Evolutionary conservation across 2,888 invertebrate species (phyloP).

Genomic region (Leptinotarsa haldemani): DNA sequence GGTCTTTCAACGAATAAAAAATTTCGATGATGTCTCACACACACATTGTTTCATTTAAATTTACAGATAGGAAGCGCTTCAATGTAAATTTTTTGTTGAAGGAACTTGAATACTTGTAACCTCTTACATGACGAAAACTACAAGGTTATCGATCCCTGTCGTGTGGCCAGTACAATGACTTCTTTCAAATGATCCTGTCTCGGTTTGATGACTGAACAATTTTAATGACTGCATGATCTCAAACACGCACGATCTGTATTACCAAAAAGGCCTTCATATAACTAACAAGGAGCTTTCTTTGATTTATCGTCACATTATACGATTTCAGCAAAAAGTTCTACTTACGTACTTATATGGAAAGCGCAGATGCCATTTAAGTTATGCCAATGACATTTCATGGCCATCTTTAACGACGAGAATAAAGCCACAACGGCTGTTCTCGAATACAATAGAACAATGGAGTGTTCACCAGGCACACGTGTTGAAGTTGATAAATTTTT

Average conservation of each 20-base stretch:
- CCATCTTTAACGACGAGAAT: background rate
- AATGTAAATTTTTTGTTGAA: background rate
- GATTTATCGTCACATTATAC: conserved; percentile 12
- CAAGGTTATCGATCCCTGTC: conserved; percentile 19
- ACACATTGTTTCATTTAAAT: no score
- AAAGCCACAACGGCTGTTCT: background rate
- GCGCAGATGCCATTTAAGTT: background rate
- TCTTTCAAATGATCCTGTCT: conserved; percentile 4
- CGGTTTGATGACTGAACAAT: conserved; percentile 12
- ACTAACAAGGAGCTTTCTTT: background rate
- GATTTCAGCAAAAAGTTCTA: background rate
- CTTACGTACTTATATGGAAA: conserved; percentile 10
- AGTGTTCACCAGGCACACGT: background rate
- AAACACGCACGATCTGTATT: conserved; percentile 4
- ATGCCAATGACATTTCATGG: background rate
- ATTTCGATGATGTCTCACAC: no score
- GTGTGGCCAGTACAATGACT: conserved; percentile 20
- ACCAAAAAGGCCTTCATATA: conserved; percentile 16
- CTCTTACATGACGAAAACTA: conserved; percentile 5
- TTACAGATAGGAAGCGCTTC: no score
- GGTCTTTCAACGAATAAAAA: no score
- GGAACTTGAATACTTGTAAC: background rate
- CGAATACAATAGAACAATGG: conserved; percentile 22
- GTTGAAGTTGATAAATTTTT: background rate
- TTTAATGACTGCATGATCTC: background rate